Evolutionary conservation across 2,797 vertebrate species (phyloP), one percentile per base, ranked within the genome.

Genomic region (Triplophysa bombifrons): DNA sequence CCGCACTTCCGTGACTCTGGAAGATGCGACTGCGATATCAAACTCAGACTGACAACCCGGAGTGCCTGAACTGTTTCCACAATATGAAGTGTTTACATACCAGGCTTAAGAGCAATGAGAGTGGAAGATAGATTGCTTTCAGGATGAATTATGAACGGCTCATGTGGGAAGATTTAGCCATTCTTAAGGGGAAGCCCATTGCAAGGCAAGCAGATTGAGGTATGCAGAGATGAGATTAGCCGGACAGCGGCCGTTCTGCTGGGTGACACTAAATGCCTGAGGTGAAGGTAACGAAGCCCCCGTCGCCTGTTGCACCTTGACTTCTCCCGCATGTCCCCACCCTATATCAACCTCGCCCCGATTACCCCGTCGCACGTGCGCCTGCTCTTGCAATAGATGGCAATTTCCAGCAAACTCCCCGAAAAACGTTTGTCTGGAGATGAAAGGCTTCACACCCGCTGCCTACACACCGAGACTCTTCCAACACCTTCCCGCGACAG

Each of bases 401-500:
- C 77, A 81, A 84, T 84, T 86, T 90, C 87, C 84, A 78, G 67
- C 68, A 85, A 86, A 88, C 85, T 86, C 91, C 86, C 90, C 87
- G 89, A 91, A 92, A 91, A 92, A 88, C 92, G 55, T 93, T 93
- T 91, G 89, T 93, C 90, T 93, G 86, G 86, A 93, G 92, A 94
- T 94, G 91, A 94, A 94, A 93, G 92, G 90, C 91, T 93, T 94
- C 92, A 93, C 93, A 93, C 92, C 91, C 92, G 88, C 92, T 92
- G 93, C 93, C 92, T 93, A 93, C 93, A 92, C 91, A 89, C 90
- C 87, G 86, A 79, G 90, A 86, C 82, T 88, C 89, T 91, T 88
- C 91, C 90, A 89, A 93, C 93, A 94, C 93, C 92, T 94, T 92
- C 89, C 90, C 87, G 90, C 86, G 91, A 94, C 91, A 89, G 90